Base-by-base conservation (phyloP, 1,140 invertebrate species). In the Pollicipes pollicipes region DNA sequence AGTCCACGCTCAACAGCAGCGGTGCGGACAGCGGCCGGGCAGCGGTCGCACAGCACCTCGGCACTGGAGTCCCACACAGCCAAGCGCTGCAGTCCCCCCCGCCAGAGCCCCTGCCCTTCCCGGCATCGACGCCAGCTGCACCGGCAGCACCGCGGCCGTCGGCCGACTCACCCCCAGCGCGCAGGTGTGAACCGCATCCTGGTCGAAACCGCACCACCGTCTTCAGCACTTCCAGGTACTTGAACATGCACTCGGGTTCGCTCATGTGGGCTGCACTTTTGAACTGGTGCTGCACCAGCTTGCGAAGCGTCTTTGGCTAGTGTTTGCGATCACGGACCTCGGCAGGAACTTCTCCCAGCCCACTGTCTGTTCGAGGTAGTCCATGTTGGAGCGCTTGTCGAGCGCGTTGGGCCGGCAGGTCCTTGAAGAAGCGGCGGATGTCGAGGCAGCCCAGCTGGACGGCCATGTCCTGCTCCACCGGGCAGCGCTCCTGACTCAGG, bases 351-450 rank as follows among this genome's bases (percentile, higher is more conserved):
- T 90, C 79, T 94, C 88, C 74, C 98, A 83, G 28, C 95, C 95
- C 75, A 97, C 87, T 83, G 98, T 95, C 81, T 92, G 90, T 81
- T 98, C 96, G 76, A 99, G 83, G 78, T 93, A 95, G 77, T 97
- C 95, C 75, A 98, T 87, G 81, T 96, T 97, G 37, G 92, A 93
- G 81, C 97, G 97, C 80, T 98, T 98, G 80, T 98, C 95, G 69
- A 96, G 80, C 2, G 90, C 90, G 74, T 88, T 87, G 76, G 90
- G 89, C n/a, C 63, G 88, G 85, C 86, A 93, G 91, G 78, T 95
- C 90, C 80, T 90, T 90, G 78, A 90, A 90, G 58, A 73, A 71
- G 78, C 86, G 91, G 79, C 92, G 88, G 77, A 98, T 95, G 82
- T 95, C 91, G 78, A 98, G 85, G 82, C 94, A 97, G 77, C 93